phyloP scores from a whole-genome alignment of 2,113 vertebrate species.

The Acrocephalus kingi region DNA sequence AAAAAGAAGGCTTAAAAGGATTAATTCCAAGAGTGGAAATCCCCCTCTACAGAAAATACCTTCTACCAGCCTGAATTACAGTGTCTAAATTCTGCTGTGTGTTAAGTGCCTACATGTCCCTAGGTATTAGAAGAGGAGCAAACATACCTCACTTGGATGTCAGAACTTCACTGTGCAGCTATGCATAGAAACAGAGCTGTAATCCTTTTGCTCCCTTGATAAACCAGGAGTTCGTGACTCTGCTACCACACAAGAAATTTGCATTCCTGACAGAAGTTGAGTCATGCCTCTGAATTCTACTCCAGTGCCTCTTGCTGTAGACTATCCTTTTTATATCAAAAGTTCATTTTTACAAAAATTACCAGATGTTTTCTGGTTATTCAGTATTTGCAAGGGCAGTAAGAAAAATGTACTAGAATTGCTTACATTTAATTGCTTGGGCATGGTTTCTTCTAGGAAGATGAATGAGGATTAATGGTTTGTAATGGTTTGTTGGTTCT shows the following conservation, averaged over 20 bases:
- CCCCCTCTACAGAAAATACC: background rate
- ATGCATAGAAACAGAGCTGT: background rate
- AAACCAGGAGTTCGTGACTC: constrained; percentile 30
- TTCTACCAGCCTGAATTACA: background rate
- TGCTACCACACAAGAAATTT: constrained; percentile 6
- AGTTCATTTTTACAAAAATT: background rate
- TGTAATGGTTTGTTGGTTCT: background rate
- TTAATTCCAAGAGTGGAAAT: background rate
- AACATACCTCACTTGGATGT: background rate
- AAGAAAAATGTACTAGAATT: background rate
- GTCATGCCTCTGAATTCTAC: constrained; percentile 4
- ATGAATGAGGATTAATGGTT: background rate
- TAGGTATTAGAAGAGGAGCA: background rate
- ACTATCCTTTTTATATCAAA: background rate
- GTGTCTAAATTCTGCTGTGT: background rate
- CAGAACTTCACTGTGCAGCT: background rate
- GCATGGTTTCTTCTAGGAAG: background rate
- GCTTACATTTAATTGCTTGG: background rate
- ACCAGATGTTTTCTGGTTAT: background rate
- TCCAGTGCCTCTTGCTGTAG: background rate
- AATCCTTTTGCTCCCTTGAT: background rate
- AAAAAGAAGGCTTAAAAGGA: background rate
- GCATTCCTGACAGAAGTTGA: constrained; percentile 20
- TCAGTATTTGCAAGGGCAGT: background rate
- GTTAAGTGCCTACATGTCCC: constrained; percentile 2